These are phyloP conservation scores for Trachelipus rathkii DNA, from an alignment of 1,140 invertebrate species.

Conservation along the genomic window DNA sequence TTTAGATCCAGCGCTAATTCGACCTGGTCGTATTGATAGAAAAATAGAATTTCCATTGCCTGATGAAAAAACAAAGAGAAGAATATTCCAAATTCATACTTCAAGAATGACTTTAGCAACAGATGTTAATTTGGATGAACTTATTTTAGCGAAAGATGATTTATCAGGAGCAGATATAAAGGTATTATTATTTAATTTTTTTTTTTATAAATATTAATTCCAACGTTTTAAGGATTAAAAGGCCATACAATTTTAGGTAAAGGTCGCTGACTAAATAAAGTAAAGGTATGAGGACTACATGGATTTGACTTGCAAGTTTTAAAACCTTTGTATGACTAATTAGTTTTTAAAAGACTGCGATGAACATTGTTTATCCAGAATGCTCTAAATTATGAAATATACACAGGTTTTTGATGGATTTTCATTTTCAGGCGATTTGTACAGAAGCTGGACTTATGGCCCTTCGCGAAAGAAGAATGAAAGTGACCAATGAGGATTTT, in stretches of 20 bases:
- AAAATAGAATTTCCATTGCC: constrained; percentile 99
- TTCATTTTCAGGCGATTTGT: constrained; percentile 81
- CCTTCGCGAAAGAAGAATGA: constrained; percentile 94
- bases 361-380: too few relatives aligned
- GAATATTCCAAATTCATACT: constrained; percentile 98
- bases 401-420: background rate
- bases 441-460: constrained; percentile 99
- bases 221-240: too few relatives aligned
- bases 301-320: too few relatives aligned
- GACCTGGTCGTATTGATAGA: constrained; percentile 96
- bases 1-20: constrained; percentile 94
- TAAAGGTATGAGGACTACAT: too few relatives aligned
- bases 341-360: too few relatives aligned
- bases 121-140: constrained; percentile 95
- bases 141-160: constrained; percentile 99
- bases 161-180: constrained; percentile 90
- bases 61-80: constrained; percentile 96
- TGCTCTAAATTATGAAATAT: too few relatives aligned
- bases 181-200: constrained; percentile 53
- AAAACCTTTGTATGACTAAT: too few relatives aligned
- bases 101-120: constrained; percentile 94
- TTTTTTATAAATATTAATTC: too few relatives aligned
- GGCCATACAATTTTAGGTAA: too few relatives aligned
- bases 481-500: constrained; percentile 99
- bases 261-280: too few relatives aligned